A percentile compares a stretch with the other conserved stretches of the same genome.
Conservation (phyloP, 1,140 invertebrate species). For the Eurytemora carolleeae region DNA sequence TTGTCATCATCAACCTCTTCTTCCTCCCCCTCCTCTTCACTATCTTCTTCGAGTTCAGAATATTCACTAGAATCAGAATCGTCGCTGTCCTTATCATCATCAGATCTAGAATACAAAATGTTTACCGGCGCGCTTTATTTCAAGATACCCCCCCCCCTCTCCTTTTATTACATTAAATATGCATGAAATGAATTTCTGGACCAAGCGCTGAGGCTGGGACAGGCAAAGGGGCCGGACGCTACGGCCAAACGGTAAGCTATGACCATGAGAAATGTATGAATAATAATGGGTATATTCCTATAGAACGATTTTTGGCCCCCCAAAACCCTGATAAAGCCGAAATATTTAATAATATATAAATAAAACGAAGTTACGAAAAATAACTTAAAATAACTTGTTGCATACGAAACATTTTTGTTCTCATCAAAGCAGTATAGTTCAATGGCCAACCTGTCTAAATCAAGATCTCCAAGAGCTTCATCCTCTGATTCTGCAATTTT, state of each 20-base stretch:
- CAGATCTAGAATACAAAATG: not conserved
- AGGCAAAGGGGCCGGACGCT: too few relatives aligned
- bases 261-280: too few relatives aligned
- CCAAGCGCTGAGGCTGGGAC: too few relatives aligned
- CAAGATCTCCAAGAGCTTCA: not conserved
- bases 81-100: not conserved
- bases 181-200: too few relatives aligned
- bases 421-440: not conserved
- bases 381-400: not conserved
- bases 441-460: not conserved
- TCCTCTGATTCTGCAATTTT: not conserved
- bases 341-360: not conserved
- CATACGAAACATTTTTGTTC: not conserved
- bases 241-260: too few relatives aligned
- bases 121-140: not conserved
- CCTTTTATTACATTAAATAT: not conserved
- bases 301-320: not conserved
- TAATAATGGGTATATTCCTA: not conserved
- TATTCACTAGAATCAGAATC: slow-evolving; percentile 9
- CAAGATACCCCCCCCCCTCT: not conserved
- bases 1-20: slow-evolving; percentile 15
- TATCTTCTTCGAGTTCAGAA: slow-evolving; percentile 11
- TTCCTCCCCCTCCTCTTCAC: slow-evolving; percentile 12
- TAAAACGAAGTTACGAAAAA: not conserved
- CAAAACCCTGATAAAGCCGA: not conserved